Evolutionary conservation across 2,797 vertebrate species (phyloP).

Genomic region (Loris lydekkerianus): DNA sequence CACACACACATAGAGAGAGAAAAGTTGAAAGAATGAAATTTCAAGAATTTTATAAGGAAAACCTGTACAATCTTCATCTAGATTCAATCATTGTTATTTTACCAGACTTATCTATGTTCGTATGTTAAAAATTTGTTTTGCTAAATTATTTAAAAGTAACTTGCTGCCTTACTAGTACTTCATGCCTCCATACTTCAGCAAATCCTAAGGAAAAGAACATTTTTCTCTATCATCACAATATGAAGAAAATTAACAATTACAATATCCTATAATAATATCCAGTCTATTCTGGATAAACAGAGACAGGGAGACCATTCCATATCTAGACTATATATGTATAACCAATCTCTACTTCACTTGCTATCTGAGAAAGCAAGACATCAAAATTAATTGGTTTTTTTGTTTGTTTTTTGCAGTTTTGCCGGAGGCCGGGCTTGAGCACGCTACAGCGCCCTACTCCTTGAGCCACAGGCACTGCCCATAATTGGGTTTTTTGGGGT

Average conservation of each 20-base stretch:
- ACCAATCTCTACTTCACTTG: background rate
- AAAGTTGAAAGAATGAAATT: slow-evolving; percentile 2
- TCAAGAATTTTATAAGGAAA: background rate
- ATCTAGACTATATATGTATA: background rate
- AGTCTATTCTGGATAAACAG: background rate
- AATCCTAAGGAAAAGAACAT: slow-evolving; percentile 28
- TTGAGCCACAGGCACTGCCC: too few species aligned
- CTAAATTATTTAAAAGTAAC: slow-evolving; percentile 40
- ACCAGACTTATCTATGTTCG: background rate
- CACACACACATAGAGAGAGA: background rate
- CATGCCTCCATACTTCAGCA: background rate
- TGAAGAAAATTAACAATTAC: slow-evolving; percentile 18
- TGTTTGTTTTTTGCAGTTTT: too few species aligned
- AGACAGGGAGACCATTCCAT: background rate
- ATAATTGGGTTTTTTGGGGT: too few species aligned
- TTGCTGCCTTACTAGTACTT: slow-evolving; percentile 1
- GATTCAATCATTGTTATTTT: background rate
- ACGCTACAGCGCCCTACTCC: too few species aligned
- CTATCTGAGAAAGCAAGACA: background rate
- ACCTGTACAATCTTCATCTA: background rate
- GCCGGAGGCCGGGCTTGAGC: too few species aligned
- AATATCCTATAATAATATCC: background rate
- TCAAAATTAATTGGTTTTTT: background rate
- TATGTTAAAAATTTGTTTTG: background rate
- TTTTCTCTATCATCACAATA: slow-evolving; percentile 4